Percentiles rank a stretch among this genome's conserved stretches.
phyloP scores from a whole-genome alignment of 1,140 invertebrate genomes.

The Pectinophora gossypiella region DNA sequence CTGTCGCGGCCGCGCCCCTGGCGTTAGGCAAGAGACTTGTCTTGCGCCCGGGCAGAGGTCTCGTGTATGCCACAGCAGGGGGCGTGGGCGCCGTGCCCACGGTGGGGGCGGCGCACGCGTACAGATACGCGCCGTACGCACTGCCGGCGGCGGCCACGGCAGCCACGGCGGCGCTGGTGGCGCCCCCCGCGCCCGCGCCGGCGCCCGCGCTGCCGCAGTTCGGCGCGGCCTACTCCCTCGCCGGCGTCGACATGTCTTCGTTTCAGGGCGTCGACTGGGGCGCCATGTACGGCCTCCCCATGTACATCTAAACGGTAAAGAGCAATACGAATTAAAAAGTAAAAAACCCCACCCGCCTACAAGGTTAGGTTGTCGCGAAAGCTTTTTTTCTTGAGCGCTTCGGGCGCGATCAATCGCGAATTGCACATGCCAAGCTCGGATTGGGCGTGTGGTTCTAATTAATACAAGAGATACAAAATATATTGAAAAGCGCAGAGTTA shows the following conservation, averaged over 20 bases:
- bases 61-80: conserved; percentile 46
- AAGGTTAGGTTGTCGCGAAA: conserved; percentile 20
- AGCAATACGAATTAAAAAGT: neutral
- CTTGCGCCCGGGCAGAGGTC: conserved; percentile 47
- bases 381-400: conserved; percentile 34
- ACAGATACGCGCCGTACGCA: conserved; percentile 83
- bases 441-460: too few species aligned
- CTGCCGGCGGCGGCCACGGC: conserved; percentile 75
- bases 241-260: conserved; percentile 92
- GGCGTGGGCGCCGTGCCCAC: conserved; percentile 49
- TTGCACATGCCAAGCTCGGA: too few species aligned
- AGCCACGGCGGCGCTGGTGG: conserved; percentile 66
- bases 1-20: conserved; percentile 79
- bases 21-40: conserved; percentile 68
- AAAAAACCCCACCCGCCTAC: conserved; percentile 27
- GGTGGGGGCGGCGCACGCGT: conserved; percentile 36
- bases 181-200: conserved; percentile 74
- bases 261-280: conserved; percentile 94
- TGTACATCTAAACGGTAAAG: conserved; percentile 85
- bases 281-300: conserved; percentile 92
- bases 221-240: conserved; percentile 87
- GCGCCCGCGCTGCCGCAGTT: conserved; percentile 78
- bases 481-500: too few species aligned
- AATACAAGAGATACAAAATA: too few species aligned
- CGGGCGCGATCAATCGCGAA: too few species aligned